Evolutionary conservation across 2,797 vertebrate species (phyloP).

Genomic region (Protonibea diacanthus): DNA sequence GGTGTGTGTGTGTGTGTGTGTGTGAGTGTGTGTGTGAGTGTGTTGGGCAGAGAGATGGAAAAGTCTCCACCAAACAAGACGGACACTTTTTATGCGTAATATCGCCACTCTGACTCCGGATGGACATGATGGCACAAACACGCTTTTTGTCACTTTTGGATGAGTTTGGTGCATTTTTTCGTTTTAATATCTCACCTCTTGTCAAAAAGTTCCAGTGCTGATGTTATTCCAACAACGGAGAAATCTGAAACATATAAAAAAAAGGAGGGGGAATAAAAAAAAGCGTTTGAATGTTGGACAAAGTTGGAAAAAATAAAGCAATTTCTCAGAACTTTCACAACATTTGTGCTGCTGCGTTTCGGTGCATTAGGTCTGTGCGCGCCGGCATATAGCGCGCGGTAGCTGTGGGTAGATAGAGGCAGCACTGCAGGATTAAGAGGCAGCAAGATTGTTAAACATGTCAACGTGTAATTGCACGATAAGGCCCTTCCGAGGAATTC

Average conservation of each 20-base stretch:
- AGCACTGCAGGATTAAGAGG: slow-evolving; percentile 99
- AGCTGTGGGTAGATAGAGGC: slow-evolving; percentile 87
- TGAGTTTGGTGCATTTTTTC: background rate
- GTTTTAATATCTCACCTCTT: slow-evolving; percentile 65
- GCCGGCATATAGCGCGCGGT: slow-evolving; percentile 67
- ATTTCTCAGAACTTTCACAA: slow-evolving; percentile 74
- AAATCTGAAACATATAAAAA: slow-evolving; percentile 62
- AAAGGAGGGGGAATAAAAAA: slow-evolving; percentile 29
- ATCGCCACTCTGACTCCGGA: slow-evolving; percentile 29
- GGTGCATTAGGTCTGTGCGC: slow-evolving; percentile 81
- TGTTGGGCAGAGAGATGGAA: slow-evolving; percentile 47
- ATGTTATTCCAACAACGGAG: slow-evolving; percentile 67
- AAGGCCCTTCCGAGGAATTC: slow-evolving; percentile 99
- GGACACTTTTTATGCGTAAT: slow-evolving; percentile 35
- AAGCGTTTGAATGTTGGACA: slow-evolving; percentile 60
- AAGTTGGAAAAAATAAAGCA: slow-evolving; percentile 80
- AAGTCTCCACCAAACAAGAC: slow-evolving; percentile 64
- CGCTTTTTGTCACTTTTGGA: slow-evolving; percentile 18
- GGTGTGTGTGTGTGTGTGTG: slow-evolving; percentile 5
- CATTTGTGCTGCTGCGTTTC: slow-evolving; percentile 74
- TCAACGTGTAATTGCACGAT: slow-evolving; percentile 99
- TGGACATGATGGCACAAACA: slow-evolving; percentile 8
- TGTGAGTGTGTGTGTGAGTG: slow-evolving; percentile 11
- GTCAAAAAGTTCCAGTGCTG: slow-evolving; percentile 54
- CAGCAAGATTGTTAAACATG: slow-evolving; percentile 99